Evolutionary conservation across 2,797 vertebrate species (phyloP).

Genomic region (Eulemur coronatus): DNA sequence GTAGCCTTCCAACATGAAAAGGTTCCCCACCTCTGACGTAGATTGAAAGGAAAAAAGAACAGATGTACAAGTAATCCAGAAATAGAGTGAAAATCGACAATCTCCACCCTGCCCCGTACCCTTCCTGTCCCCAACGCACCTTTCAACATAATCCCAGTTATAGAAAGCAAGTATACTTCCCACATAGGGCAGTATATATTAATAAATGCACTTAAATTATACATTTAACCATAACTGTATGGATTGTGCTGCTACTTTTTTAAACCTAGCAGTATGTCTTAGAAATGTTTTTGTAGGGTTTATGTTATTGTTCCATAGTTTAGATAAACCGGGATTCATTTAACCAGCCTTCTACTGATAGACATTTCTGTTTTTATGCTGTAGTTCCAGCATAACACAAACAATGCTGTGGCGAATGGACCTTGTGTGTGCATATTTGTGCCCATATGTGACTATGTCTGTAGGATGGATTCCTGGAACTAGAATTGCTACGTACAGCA

Average conservation of each 20-base stretch:
- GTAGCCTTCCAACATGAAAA: too few relatives aligned
- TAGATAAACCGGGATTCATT: not conserved
- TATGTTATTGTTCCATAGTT: not conserved
- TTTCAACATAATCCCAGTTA: not conserved
- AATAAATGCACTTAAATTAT: not conserved
- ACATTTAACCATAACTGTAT: not conserved
- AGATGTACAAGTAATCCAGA: not conserved
- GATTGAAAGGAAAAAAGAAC: not conserved
- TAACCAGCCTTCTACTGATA: not conserved
- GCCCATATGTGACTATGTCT: not conserved
- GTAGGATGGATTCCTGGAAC: not conserved
- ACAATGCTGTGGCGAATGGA: not conserved
- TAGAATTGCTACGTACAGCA: not conserved
- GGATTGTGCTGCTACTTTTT: not conserved
- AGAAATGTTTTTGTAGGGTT: not conserved
- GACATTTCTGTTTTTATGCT: not conserved
- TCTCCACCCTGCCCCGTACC: fast-evolving
- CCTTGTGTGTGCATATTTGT: not conserved
- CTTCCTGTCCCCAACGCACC: not conserved
- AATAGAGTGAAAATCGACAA: not conserved
- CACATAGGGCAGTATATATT: not conserved
- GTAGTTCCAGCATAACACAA: not conserved
- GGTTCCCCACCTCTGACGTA: too few relatives aligned
- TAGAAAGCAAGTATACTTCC: not conserved
- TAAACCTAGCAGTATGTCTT: too few relatives aligned